These are phyloP conservation scores for Limnodromus scolopaceus DNA, from an alignment of 2,797 vertebrate genomes.

Conservation along the genomic window DNA sequence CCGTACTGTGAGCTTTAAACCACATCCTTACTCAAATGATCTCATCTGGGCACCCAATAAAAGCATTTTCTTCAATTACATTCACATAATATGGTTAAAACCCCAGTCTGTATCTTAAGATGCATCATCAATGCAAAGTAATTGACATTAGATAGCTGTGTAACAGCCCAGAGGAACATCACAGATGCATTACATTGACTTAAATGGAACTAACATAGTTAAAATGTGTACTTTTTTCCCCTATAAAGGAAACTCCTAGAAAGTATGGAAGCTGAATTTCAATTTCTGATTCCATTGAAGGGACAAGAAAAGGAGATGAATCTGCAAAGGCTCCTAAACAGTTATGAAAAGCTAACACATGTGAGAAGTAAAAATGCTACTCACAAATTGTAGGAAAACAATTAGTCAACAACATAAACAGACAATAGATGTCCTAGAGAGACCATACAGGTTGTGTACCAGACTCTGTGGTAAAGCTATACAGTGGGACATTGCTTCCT, in stretches of 20 bases:
- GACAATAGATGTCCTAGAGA: not conserved
- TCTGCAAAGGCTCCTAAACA: not conserved
- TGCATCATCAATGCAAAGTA: not conserved
- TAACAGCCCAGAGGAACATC: not conserved
- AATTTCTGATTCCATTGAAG: not conserved
- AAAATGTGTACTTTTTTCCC: not conserved
- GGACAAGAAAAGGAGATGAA: not conserved
- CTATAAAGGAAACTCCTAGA: not conserved
- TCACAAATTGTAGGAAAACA: not conserved
- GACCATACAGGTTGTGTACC: not conserved
- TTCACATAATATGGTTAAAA: not conserved
- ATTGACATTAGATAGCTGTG: not conserved
- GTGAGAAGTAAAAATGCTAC: not conserved
- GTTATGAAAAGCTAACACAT: not conserved
- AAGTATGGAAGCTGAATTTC: not conserved
- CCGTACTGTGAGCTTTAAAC: not conserved
- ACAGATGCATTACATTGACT: not conserved
- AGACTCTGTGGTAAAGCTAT: not conserved
- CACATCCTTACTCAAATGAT: not conserved
- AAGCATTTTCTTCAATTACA: not conserved
- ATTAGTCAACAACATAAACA: not conserved
- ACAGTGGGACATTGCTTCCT: not conserved
- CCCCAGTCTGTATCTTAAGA: not conserved
- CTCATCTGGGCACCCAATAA: not conserved
- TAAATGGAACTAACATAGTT: not conserved